phyloP scores from a whole-genome alignment of 1,140 invertebrate genomes.

The Caenorhabditis remanei region DNA sequence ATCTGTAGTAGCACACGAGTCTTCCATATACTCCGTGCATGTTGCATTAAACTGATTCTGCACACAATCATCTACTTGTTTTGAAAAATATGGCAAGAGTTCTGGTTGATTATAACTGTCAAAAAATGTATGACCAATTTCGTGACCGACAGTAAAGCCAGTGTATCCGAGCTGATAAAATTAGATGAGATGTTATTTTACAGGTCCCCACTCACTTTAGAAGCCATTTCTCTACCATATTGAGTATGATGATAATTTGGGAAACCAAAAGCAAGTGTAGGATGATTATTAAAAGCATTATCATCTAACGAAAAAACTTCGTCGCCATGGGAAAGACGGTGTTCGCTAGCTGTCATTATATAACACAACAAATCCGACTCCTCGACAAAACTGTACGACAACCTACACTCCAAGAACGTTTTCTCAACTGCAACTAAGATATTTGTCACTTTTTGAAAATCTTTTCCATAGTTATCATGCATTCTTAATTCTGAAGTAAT shows the following conservation, averaged over 20 bases:
- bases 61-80: constrained; percentile 5
- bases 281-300: background rate
- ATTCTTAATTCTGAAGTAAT: background rate
- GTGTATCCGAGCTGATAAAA: background rate
- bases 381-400: background rate
- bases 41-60: constrained; percentile 20
- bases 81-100: background rate
- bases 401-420: background rate
- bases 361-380: background rate
- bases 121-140: constrained; percentile 32
- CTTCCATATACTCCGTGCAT: background rate
- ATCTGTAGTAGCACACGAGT: background rate
- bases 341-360: background rate
- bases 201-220: background rate
- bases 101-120: background rate
- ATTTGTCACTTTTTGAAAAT: background rate
- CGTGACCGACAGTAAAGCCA: background rate
- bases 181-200: background rate
- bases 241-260: background rate
- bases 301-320: background rate
- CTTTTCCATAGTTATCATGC: background rate
- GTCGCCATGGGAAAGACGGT: background rate
- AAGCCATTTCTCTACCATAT: background rate
- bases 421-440: background rate
- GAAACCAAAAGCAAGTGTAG: background rate